Conservation (phyloP, 2,888 invertebrate genomes). For the Acleris laterana region DNA sequence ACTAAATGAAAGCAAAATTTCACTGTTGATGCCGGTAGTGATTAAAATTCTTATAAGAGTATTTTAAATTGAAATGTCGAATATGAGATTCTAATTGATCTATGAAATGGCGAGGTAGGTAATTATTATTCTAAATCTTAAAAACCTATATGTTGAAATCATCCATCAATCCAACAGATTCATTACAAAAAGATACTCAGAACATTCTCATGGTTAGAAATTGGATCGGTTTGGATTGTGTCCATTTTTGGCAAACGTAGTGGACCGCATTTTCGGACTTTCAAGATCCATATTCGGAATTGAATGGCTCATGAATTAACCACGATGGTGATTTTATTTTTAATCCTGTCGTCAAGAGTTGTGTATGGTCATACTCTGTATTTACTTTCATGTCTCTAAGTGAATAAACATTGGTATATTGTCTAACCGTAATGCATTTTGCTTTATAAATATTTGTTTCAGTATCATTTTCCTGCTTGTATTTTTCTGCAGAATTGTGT, state of each 20-base stretch:
- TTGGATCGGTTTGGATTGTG: constrained; percentile 62
- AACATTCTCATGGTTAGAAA: constrained; percentile 55
- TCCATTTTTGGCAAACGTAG: constrained; percentile 61
- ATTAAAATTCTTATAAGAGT: too few relatives aligned
- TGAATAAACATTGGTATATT: constrained; percentile 14
- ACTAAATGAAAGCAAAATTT: too few relatives aligned
- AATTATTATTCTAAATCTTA: constrained; percentile 5
- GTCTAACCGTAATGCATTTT: not conserved
- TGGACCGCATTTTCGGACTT: constrained; percentile 70
- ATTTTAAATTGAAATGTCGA: too few relatives aligned
- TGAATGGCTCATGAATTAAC: constrained; percentile 82
- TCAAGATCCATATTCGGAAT: constrained; percentile 72
- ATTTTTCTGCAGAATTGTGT: too few relatives aligned
- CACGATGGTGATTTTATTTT: constrained; percentile 59
- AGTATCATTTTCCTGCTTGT: too few relatives aligned
- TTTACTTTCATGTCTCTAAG: constrained; percentile 19
- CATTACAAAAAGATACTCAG: constrained; percentile 20
- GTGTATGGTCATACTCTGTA: constrained; percentile 23
- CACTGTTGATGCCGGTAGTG: too few relatives aligned
- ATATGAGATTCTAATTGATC: too few relatives aligned
- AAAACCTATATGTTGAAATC: constrained; percentile 12
- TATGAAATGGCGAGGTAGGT: not conserved
- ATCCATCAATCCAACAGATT: constrained; percentile 13
- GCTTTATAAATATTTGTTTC: not conserved
- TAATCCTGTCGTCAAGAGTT: constrained; percentile 39